Evolutionary conservation across 2,797 vertebrate genomes (phyloP).

Genomic region (Champsocephalus gunnari): DNA sequence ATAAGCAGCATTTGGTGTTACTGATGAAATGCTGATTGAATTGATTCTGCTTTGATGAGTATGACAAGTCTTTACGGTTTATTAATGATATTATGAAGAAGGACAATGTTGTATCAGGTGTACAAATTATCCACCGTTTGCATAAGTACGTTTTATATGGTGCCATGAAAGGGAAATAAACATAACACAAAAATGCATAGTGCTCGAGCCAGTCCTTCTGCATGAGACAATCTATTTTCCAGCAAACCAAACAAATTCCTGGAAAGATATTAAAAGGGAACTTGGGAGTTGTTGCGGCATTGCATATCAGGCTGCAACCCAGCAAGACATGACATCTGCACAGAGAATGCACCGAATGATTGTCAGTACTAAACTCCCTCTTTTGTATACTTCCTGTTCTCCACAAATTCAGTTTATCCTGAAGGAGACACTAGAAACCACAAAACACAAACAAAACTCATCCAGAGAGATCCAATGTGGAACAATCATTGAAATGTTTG

Average conservation of each 20-base stretch:
- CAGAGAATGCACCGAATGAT: constrained; percentile 42
- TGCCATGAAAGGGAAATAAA: constrained; percentile 38
- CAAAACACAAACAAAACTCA: neutral
- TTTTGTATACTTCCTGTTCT: constrained; percentile 12
- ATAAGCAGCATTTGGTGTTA: constrained; percentile 26
- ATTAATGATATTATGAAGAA: constrained; percentile 10
- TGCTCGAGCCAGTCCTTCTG: constrained; percentile 17
- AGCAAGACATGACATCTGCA: constrained; percentile 53
- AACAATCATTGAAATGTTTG: neutral
- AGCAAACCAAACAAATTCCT: constrained; percentile 55
- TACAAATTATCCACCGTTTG: constrained; percentile 3
- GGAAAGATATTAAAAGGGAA: constrained; percentile 52
- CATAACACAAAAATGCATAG: constrained; percentile 3
- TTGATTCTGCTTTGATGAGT: constrained; percentile 36
- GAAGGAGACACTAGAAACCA: neutral
- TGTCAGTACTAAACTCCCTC: constrained; percentile 25
- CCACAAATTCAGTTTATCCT: constrained; percentile 19
- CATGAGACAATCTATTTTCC: constrained; percentile 44
- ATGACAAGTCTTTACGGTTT: constrained; percentile 10
- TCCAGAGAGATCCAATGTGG: neutral
- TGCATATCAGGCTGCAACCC: constrained; percentile 31
- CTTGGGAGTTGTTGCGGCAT: constrained; percentile 44
- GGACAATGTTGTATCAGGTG: neutral
- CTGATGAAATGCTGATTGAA: constrained; percentile 57
- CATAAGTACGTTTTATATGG: constrained; percentile 42